Base-by-base conservation (phyloP, 2,113 vertebrate species). In the Sarotherodon lohbergeri region DNA sequence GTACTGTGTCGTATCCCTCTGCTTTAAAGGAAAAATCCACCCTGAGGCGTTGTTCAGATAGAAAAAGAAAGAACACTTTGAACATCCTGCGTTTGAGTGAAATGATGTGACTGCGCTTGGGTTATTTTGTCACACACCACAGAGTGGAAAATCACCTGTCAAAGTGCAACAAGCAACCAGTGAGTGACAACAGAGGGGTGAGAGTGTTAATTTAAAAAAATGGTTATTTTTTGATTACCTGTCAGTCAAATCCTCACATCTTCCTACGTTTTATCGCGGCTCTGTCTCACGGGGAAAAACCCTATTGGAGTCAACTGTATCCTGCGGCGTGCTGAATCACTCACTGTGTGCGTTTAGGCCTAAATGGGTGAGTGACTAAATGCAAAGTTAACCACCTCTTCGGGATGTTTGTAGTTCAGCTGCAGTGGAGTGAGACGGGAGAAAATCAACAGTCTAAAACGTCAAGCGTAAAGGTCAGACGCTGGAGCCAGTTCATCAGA, bases 391-490 rank as follows among this genome's bases (percentile, higher is more conserved):
- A 80, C 90, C 80, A 8, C 43, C 81, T 46, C 19, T 3, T n/a
- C 9, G 50, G 55, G 86, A 9, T 94, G 84, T 92, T 93, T 91
- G 87, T 80, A 88, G 83, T 27, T 39, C 86, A 8, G 81, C 76
- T 17, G 80, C 80, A 14, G 29, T 24, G 12, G 41, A 57, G 86
- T 9, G 52, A 78, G 80, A 14, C 34, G 86, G 76, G 57, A 4
- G 90, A 82, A 90, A 88, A 86, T 90, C 89, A 86, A 86, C 88
- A 11, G 88, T 82, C 59, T 39, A 9, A 87, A 79, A 63, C 57
- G 54, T 89, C 85, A 48, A 39, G 59, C 80, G 82, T 22, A 91
- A 92, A 90, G 87, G 86, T 90, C 91, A 89, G 59, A 54, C 14
- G 63, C 81, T 8, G 71, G 83, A 29, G 85, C 87, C 85, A 29